These are phyloP conservation scores for Andrena chrysosceles DNA, from an alignment of 2,888 invertebrate genomes.

Conservation along the genomic window DNA sequence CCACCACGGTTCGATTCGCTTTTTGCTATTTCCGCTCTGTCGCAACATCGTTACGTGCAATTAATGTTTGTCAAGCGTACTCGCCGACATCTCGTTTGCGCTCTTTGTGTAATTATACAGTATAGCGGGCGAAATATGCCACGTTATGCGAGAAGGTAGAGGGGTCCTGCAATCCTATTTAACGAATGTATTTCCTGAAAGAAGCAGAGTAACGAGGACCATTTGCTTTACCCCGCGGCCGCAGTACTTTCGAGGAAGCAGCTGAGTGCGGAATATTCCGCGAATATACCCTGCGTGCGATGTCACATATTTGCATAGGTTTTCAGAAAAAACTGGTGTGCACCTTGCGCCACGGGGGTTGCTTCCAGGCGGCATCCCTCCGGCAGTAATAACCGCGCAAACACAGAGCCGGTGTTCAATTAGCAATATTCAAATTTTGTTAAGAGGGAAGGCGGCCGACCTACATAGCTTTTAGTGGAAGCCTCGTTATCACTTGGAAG, in stretches of 20 bases:
- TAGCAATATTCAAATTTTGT: constrained; percentile 41
- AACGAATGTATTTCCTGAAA: no score
- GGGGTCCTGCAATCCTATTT: no score
- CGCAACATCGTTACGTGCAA: no score
- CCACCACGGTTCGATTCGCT: background rate
- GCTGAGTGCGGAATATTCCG: background rate
- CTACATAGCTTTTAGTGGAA: constrained; percentile 21
- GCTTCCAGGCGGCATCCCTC: background rate
- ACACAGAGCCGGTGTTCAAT: constrained; percentile 23
- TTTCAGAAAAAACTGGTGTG: constrained; percentile 8
- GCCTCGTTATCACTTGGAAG: constrained; percentile 37
- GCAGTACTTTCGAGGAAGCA: no score
- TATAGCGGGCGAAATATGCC: no score
- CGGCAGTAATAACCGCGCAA: background rate
- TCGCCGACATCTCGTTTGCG: no score
- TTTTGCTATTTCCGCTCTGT: background rate
- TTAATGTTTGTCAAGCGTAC: no score
- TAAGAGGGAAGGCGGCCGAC: constrained; percentile 8
- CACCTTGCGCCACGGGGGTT: background rate
- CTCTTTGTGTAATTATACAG: no score
- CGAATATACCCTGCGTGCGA: background rate
- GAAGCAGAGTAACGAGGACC: no score
- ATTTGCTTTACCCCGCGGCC: no score
- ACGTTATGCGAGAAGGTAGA: no score
- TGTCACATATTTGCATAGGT: constrained; percentile 17